Base-by-base conservation (phyloP, 2,888 invertebrate genomes). In the Athalia cordata region DNA sequence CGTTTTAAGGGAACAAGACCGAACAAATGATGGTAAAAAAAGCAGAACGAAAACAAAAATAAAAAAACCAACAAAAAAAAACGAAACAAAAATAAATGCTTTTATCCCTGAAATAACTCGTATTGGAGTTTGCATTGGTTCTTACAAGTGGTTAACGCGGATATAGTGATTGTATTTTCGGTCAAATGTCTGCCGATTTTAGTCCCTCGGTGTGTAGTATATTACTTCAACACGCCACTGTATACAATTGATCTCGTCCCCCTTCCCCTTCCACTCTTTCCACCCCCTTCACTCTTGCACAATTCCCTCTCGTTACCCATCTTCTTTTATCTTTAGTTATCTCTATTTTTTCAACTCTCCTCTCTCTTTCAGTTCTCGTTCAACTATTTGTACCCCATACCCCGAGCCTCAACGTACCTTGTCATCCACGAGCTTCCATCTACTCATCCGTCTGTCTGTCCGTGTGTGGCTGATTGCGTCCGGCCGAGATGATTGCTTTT, bases 401-500 rank as follows among this genome's bases (percentile, higher is more conserved):
- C n/a, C 15, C 15, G 29, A 43, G 3, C 59, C 45, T 59, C 29
- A 29, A 29, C 29, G 29, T 29, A 29, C 29, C 72, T 72, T 55
- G 29, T 9, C 43, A 6, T 3, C 9, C 52, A 8, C 75, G 75
- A 52, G 61, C 61, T 29, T 47, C 61, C 75, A 64, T 75, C 64
- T 75, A 75, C 64, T 64, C 75, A 61, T 75, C 75, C 62, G 50
- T 62, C 64, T 45, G 75, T 75, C 75, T 75, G 82, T 80, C 83
- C 79, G 82, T 81, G 79, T 79, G 84, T 81, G 85, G 86, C 87
- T 89, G 89, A 89, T 89, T 89, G 89, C 89, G 87, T 89, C 88
- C 89, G 88, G 88, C 83, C 86, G 89, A 89, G 88, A 88, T 89
- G 89, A 89, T 89, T 89, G 89, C 89, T 89, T 89, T 89, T 85